Base-by-base conservation (phyloP, 1,140 invertebrate genomes). In the Dolichoris vasculosae region DNA sequence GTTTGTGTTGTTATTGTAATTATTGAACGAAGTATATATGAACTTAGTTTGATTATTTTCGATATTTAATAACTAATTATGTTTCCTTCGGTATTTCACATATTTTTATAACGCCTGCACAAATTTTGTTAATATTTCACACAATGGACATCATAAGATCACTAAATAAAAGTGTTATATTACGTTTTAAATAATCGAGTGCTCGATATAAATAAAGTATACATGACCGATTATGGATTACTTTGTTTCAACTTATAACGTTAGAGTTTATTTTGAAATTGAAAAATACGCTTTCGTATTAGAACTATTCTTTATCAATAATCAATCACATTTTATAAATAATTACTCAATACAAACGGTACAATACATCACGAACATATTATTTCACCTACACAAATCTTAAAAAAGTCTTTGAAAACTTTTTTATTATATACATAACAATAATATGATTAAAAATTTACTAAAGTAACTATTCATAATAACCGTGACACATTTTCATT, bases 391-490 rank as follows among this genome's bases (percentile, higher is more conserved):
- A 83, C 17, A 69, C 11, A 59, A 79, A 82, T 55, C 0, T 69
- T 78, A 69, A 84, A 83, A 84, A 69, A 23, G 11, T 55, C 40
- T 55, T 48, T 43, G 30, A 13, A 84, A 82, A 69, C 64, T 71
- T 35, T 17, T 55, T 79, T 23, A 23, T 67, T 59, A 59, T 59
- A n/a, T 35, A 73, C 71, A 80, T 80, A 84, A 84, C 76, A 80
- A 80, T 83, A 83, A 79, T 67, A 80, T 80, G 23, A 43, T 79
- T 84, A 84, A 84, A 84, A 80, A 80, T 55, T 73, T 43, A 80
- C 40, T 38, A 48, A 59, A 55, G 59, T 71, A 78, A 69, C 63
- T 69, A 80, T 32, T 84, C 64, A 48, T 51, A 71, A 59, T 59
- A 71, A 78, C 9, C 6, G 9, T 40, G 3, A 35, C 6, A 48